Evolutionary conservation across 2,797 vertebrate genomes (phyloP).

Genomic region (Gallinago stenura): DNA sequence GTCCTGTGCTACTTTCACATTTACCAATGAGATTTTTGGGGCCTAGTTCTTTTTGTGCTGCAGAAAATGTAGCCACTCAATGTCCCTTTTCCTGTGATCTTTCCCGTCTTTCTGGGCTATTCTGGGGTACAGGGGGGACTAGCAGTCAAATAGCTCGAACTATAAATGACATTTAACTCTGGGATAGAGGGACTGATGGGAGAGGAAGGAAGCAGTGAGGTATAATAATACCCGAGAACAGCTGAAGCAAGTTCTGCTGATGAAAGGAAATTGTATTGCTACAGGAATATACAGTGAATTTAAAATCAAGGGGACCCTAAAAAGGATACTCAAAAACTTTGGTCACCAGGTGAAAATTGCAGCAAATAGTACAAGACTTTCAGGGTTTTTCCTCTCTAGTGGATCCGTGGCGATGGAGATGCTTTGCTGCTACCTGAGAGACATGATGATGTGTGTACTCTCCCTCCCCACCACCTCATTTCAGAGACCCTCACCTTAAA

Average conservation of each 20-base stretch:
- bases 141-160: neutral
- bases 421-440: neutral
- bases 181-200: neutral
- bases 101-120: neutral
- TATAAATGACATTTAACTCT: neutral
- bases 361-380: neutral
- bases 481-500: neutral
- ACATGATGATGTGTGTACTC: neutral
- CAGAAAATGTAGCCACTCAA: neutral
- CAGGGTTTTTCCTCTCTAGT: neutral
- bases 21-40: neutral
- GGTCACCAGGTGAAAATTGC: neutral
- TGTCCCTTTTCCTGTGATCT: neutral
- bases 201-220: slow-evolving; percentile 32
- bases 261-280: slow-evolving; percentile 1
- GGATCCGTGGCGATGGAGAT: neutral
- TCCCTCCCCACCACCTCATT: neutral
- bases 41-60: neutral
- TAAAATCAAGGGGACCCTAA: neutral
- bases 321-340: neutral
- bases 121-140: neutral
- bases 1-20: neutral
- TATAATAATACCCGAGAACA: slow-evolving; percentile 48
- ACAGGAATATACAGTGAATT: neutral
- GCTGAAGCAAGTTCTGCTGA: slow-evolving; percentile 29